Percentiles rank a stretch among this genome's conserved stretches.
Conservation (phyloP, 2,888 invertebrate genomes). For the Cryptophagus acutangulus region DNA sequence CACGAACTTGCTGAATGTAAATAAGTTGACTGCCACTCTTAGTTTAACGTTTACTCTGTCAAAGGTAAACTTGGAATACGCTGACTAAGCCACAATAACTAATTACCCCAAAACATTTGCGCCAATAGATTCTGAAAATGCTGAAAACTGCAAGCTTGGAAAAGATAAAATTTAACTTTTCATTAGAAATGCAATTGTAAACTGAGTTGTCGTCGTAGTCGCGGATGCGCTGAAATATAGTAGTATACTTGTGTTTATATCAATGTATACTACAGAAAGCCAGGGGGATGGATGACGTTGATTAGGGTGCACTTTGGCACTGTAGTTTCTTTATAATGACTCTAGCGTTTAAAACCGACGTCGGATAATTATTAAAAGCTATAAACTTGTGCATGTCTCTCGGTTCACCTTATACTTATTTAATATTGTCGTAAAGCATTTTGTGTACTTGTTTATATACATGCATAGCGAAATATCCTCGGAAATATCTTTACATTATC, state of each 20-base stretch:
- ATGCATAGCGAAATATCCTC: constrained; percentile 5
- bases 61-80: constrained; percentile 23
- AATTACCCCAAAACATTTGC: too few species aligned
- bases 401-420: constrained; percentile 27
- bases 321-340: constrained; percentile 9
- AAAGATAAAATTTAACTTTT: too few species aligned
- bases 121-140: too few species aligned
- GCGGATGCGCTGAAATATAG: too few species aligned
- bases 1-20: constrained; percentile 33
- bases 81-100: too few species aligned
- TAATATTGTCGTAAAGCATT: constrained; percentile 29
- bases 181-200: too few species aligned
- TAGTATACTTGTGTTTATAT: too few species aligned
- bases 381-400: constrained; percentile 27
- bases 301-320: constrained; percentile 7
- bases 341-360: constrained; percentile 19
- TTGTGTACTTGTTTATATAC: too few species aligned
- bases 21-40: constrained; percentile 25
- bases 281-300: constrained; percentile 3
- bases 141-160: too few species aligned
- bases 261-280: too few species aligned
- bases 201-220: too few species aligned
- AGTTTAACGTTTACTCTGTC: constrained; percentile 23
- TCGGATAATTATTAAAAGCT: constrained; percentile 29
- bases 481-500: constrained; percentile 7